phyloP scores from a whole-genome alignment of 1,140 invertebrate genomes.

The Brachionus sp. region DNA sequence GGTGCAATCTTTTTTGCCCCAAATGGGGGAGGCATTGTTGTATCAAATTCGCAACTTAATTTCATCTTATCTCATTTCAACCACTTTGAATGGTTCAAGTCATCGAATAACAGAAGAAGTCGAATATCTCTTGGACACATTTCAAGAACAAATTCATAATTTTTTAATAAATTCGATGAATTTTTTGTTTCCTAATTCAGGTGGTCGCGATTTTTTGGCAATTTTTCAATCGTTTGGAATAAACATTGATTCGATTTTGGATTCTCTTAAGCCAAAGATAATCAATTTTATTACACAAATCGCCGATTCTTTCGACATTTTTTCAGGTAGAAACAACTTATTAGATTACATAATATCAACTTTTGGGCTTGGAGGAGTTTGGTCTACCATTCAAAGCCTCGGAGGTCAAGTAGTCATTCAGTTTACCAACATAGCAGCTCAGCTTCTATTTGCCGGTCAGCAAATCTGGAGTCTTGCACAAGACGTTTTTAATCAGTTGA shows the following conservation, averaged over 20 bases:
- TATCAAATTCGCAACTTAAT: background rate
- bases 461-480: slow-evolving; percentile 6
- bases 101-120: background rate
- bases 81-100: background rate
- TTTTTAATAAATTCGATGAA: slow-evolving; percentile 19
- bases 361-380: slow-evolving; percentile 5
- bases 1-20: background rate
- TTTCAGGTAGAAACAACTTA: background rate
- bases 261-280: background rate
- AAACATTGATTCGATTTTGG: background rate
- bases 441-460: slow-evolving; percentile 22
- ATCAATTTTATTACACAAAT: background rate
- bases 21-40: slow-evolving; percentile 4
- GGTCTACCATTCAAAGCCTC: slow-evolving; percentile 8
- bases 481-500: background rate
- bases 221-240: slow-evolving; percentile 22
- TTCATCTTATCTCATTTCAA: background rate
- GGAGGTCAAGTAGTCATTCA: slow-evolving; percentile 11
- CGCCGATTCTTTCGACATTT: background rate
- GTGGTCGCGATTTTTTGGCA: background rate
- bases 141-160: background rate
- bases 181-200: background rate
- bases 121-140: background rate
- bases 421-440: slow-evolving; percentile 5
- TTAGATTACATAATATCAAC: background rate